phyloP scores from a whole-genome alignment of 92 coral and sea anemone species.

The Montipora capitata region DNA sequence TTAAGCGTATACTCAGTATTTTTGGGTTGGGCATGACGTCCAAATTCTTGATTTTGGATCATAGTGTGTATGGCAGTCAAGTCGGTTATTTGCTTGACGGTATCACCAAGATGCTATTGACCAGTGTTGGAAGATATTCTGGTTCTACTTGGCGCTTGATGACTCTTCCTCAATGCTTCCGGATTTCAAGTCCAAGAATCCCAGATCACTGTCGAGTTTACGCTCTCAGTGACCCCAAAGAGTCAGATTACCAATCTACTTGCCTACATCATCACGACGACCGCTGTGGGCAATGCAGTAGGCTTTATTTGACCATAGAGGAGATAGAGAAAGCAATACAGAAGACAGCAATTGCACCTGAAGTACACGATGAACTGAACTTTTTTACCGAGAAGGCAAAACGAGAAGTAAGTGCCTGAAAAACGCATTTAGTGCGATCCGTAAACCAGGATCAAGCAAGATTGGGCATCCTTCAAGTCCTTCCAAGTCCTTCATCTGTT shows the following conservation, averaged over 20 bases:
- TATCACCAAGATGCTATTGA: neutral
- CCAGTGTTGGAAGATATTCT: neutral
- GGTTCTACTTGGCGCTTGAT: neutral
- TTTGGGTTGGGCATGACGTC: too few relatives aligned
- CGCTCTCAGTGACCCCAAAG: constrained; percentile 27
- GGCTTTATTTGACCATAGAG: neutral
- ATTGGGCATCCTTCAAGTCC: too few relatives aligned
- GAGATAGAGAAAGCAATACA: constrained; percentile 28
- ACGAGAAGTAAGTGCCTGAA: constrained; percentile 4
- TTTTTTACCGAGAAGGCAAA: constrained; percentile 4
- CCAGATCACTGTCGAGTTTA: constrained; percentile 32
- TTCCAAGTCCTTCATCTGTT: constrained; percentile 10
- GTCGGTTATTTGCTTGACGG: too few relatives aligned
- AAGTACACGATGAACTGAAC: neutral
- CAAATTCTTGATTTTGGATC: too few relatives aligned
- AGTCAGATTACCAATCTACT: constrained; percentile 2
- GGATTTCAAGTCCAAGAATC: neutral
- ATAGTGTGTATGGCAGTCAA: too few relatives aligned
- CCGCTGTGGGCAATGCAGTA: neutral
- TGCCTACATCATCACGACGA: constrained; percentile 7
- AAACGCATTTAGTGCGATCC: constrained; percentile 6
- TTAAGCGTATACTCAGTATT: too few relatives aligned
- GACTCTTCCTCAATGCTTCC: neutral
- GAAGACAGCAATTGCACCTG: neutral
- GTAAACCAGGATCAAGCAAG: constrained; percentile 19